Evolutionary conservation across 1,140 invertebrate species (phyloP), one percentile per base, ranked within the genome.

Genomic region (Procambarus clarkii): DNA sequence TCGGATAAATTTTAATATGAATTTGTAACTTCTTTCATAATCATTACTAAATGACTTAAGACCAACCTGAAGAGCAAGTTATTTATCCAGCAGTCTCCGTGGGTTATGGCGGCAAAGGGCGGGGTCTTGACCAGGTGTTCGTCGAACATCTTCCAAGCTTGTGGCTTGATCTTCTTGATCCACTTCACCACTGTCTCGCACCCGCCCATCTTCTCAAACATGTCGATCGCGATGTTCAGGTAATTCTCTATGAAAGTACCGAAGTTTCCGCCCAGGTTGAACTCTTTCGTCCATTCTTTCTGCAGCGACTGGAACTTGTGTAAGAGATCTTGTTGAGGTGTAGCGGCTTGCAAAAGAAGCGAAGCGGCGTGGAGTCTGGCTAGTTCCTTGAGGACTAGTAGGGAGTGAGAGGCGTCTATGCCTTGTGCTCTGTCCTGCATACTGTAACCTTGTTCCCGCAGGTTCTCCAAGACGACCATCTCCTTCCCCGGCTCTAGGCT

Each of bases 141-240:
- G 1, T 78, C 45, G 50, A 69, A 90, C 46, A 83, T 64, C 3
- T 44, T 2, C 54, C 81, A 74, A 5, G 54, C 88, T 5, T 85
- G 7, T 1, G 88, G 88, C 15, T 76, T 89, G 48, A 89, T 78
- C 44, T 64, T 90, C 50, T 64, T 83, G 9, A 90, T 48, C 88
- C 88, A 90, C 4, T 24, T 15, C 24, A 79, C 60, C 48, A 90
- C 81, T 21, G 34, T 78, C 18, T 79, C 82, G 69, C 81, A 85
- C 24, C 80, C 88, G 15, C 81, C 88, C 11, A 90, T 84, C 34
- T 84, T 84, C 69, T 90, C 71, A 74, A 90, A 90, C 88, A 90
- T 90, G 0, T 18, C 74, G 3, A 83, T 24, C 21, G 21, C 69
- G 18, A n/a, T 46, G 11, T 90, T 34, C 18, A 90, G 54, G 44